A percentile compares a stretch with the other conserved stretches of the same genome.
Conservation (phyloP, 2,113 vertebrate species). For the Nerophis lumbriciformis region DNA sequence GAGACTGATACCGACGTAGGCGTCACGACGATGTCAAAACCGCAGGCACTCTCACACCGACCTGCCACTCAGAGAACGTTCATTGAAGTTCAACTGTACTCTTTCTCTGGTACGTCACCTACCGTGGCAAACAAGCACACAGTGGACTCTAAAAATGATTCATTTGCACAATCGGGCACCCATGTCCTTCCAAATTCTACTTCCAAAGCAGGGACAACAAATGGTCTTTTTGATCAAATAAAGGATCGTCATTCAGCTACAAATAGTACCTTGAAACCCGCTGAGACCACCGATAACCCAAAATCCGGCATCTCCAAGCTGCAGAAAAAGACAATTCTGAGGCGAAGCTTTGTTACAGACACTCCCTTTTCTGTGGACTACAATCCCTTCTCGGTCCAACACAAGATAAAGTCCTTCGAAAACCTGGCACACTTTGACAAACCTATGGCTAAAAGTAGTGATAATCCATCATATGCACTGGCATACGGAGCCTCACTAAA, state of each 20-base stretch:
- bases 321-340: conserved; percentile 49
- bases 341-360: conserved; percentile 75
- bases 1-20: background rate
- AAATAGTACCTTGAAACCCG: conserved; percentile 22
- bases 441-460: conserved; percentile 67
- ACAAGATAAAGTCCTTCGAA: conserved; percentile 95
- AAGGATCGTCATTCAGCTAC: conserved; percentile 9
- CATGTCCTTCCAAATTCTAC: background rate
- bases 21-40: conserved; percentile 5
- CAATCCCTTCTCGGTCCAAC: conserved; percentile 87
- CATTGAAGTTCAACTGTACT: conserved; percentile 74
- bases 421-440: conserved; percentile 86
- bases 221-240: background rate
- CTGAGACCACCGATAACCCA: conserved; percentile 21
- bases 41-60: conserved; percentile 11
- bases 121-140: conserved; percentile 26
- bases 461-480: conserved; percentile 66
- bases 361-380: conserved; percentile 70
- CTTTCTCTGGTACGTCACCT: conserved; percentile 54
- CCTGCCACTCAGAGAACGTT: conserved; percentile 72
- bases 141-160: conserved; percentile 12
- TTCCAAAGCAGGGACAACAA: conserved; percentile 12
- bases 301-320: conserved; percentile 46
- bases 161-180: conserved; percentile 4
- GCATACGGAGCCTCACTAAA: conserved; percentile 67